These are phyloP conservation scores for Macrobrachium nipponense DNA, from an alignment of 1,140 invertebrate genomes.

Conservation along the genomic window DNA sequence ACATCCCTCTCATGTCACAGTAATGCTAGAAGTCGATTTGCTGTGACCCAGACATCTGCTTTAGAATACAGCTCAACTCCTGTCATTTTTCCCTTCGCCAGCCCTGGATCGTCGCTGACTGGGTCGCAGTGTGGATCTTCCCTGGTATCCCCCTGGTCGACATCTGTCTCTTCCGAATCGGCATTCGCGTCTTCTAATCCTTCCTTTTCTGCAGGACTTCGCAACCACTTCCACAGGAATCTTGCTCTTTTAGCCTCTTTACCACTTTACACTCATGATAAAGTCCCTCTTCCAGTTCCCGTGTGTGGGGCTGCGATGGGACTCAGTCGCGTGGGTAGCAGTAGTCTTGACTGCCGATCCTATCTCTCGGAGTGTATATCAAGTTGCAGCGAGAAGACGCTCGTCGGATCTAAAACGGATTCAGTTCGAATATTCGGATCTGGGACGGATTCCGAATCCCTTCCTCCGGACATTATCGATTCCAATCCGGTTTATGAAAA, in stretches of 20 bases:
- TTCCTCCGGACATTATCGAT: constrained; percentile 45
- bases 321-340: constrained; percentile 1
- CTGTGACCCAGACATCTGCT: not conserved
- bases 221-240: not conserved
- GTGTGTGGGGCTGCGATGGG: not conserved
- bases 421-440: constrained; percentile 43
- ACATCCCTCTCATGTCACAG: not conserved
- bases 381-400: constrained; percentile 53
- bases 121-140: constrained; percentile 26
- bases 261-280: constrained; percentile 39
- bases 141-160: constrained; percentile 17
- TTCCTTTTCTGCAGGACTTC: not conserved
- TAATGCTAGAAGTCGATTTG: not conserved
- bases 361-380: constrained; percentile 32
- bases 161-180: constrained; percentile 26
- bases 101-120: constrained; percentile 42
- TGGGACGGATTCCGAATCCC: constrained; percentile 34
- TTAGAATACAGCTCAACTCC: constrained; percentile 17
- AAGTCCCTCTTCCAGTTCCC: constrained; percentile 26
- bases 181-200: not conserved
- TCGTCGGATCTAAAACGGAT: constrained; percentile 48
- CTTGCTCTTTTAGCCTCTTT: not conserved
- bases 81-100: not conserved
- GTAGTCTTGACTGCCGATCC: not conserved
- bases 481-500: constrained; percentile 58